phyloP scores from a whole-genome alignment of 2,113 vertebrate species.

The Dendrocopos noguchii region DNA sequence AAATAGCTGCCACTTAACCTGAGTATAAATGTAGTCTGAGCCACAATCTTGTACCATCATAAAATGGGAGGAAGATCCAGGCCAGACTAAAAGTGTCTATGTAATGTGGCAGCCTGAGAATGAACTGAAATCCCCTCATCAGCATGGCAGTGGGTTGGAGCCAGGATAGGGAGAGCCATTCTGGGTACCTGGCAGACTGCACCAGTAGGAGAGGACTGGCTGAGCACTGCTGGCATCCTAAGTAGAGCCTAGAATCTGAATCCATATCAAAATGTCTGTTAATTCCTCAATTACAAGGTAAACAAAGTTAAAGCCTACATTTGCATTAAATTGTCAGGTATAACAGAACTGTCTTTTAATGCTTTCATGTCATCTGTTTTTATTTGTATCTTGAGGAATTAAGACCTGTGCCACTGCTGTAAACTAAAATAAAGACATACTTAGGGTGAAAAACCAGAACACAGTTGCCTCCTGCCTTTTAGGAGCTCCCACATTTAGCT shows the following conservation, averaged over 20 bases:
- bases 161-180: accelerated
- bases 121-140: neutral
- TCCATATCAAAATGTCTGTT: neutral
- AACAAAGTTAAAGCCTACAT: neutral
- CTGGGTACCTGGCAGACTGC: neutral
- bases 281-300: neutral
- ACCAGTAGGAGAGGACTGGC: neutral
- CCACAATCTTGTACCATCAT: accelerated
- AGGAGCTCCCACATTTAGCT: neutral
- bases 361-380: neutral
- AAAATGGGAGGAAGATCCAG: neutral
- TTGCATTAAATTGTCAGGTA: neutral
- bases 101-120: neutral
- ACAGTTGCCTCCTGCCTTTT: neutral
- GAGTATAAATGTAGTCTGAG: neutral
- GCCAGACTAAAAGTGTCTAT: neutral
- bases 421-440: neutral
- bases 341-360: neutral
- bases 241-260: neutral
- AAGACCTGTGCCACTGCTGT: neutral
- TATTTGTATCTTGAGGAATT: neutral
- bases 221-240: neutral
- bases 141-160: neutral
- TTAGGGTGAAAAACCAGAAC: constrained; percentile 11
- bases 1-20: neutral